phyloP scores from a whole-genome alignment of 1,140 invertebrate genomes.

The Branchinecta lindahli region DNA sequence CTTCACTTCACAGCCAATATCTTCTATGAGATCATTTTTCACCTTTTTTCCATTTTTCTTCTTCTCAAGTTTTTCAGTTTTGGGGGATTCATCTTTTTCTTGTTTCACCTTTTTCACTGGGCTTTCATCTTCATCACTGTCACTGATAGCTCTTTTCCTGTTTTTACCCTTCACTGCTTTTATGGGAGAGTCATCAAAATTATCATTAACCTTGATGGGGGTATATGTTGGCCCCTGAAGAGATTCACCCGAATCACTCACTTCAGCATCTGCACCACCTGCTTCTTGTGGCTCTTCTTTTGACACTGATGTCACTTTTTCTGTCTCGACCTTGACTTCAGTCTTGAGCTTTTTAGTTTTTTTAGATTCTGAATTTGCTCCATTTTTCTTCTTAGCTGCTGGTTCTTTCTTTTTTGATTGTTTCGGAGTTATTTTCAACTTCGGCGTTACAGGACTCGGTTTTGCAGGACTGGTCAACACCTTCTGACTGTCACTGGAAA shows the following conservation, averaged over 20 bases:
- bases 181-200: slow-evolving; percentile 11
- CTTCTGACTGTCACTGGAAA: too few relatives aligned
- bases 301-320: not conserved
- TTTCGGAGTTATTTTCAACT: too few relatives aligned
- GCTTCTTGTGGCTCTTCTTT: not conserved
- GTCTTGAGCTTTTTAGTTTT: slow-evolving; percentile 12
- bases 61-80: slow-evolving; percentile 16
- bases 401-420: too few relatives aligned
- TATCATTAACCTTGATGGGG: slow-evolving; percentile 5
- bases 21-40: slow-evolving; percentile 11
- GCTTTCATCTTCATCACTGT: slow-evolving; percentile 22
- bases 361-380: slow-evolving; percentile 8
- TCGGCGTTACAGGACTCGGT: too few relatives aligned
- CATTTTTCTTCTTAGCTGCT: slow-evolving; percentile 10
- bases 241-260: not conserved
- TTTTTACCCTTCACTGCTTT: slow-evolving; percentile 16
- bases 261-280: not conserved
- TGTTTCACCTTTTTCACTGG: slow-evolving; percentile 10
- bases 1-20: slow-evolving; percentile 16
- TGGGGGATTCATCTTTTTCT: slow-evolving; percentile 10
- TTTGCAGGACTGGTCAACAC: too few relatives aligned
- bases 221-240: slow-evolving; percentile 7
- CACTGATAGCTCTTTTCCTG: slow-evolving; percentile 21
- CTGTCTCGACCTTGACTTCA: not conserved
- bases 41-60: not conserved